Conservation (phyloP, 2,888 invertebrate species). For the Rhagonycha lutea region DNA sequence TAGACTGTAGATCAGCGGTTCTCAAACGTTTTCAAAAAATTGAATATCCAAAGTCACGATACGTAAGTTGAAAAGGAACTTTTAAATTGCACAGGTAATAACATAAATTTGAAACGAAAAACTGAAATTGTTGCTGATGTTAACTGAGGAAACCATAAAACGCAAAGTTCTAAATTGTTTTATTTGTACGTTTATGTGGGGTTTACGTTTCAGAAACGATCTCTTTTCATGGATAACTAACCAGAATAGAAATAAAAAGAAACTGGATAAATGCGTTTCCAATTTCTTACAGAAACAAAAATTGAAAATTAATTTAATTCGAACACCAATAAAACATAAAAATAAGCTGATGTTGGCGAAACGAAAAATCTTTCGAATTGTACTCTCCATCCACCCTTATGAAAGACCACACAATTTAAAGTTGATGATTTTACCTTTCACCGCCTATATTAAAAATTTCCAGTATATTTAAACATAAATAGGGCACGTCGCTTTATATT, state of each 20-base stretch:
- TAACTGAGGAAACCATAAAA: background rate
- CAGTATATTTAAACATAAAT: background rate
- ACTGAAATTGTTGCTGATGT: background rate
- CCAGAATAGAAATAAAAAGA: background rate
- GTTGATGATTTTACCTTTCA: background rate
- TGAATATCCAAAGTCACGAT: no score
- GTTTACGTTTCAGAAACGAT: background rate
- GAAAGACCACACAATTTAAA: background rate
- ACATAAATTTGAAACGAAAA: background rate
- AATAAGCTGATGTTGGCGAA: background rate
- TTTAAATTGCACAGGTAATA: background rate
- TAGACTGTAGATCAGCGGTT: no score
- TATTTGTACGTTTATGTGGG: background rate
- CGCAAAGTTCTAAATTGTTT: background rate
- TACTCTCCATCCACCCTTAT: background rate
- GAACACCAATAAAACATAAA: background rate
- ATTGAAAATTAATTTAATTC: background rate
- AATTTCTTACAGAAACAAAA: background rate
- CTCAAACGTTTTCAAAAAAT: no score
- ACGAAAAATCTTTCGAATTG: no score
- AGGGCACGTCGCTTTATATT: background rate
- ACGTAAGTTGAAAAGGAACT: background rate
- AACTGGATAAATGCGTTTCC: background rate
- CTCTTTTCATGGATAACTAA: background rate
- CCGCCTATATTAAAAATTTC: background rate